These are phyloP conservation scores for Panurus biarmicus DNA, from an alignment of 2,113 vertebrate species.

Conservation along the genomic window DNA sequence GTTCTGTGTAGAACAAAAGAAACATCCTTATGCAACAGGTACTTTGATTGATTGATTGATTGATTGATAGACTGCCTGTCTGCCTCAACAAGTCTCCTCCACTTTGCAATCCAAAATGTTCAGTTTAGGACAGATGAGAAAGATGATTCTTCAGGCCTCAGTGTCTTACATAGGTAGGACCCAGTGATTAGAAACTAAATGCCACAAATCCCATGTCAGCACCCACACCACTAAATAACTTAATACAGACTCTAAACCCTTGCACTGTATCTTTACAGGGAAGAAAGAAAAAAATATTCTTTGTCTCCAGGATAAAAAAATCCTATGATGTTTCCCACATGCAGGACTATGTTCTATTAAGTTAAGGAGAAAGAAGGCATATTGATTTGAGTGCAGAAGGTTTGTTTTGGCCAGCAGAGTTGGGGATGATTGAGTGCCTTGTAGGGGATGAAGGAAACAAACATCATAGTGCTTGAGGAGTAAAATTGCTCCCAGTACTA, in stretches of 20 bases:
- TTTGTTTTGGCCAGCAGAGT: neutral
- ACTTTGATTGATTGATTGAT: neutral
- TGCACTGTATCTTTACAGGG: neutral
- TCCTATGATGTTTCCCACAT: rapidly evolving
- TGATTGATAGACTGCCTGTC: neutral
- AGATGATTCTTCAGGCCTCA: neutral
- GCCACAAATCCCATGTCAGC: neutral
- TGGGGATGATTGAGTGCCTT: neutral
- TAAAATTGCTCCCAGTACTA: neutral
- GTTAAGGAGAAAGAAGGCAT: neutral
- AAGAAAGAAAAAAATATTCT: neutral
- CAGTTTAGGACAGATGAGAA: neutral
- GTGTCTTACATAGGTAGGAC: neutral
- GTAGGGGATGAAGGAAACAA: neutral
- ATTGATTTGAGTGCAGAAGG: neutral
- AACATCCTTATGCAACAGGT: neutral
- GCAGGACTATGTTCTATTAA: neutral
- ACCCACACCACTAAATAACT: neutral
- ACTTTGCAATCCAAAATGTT: neutral
- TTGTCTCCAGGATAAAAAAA: neutral
- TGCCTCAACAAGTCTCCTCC: neutral
- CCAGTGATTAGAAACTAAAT: neutral
- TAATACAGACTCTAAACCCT: neutral
- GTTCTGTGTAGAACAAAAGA: neutral
- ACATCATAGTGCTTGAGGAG: rapidly evolving